Evolutionary conservation across 92 coral and sea anemone genomes (phyloP), one percentile per base, ranked within the genome.

Genomic region (Scolanthus callimorphus): DNA sequence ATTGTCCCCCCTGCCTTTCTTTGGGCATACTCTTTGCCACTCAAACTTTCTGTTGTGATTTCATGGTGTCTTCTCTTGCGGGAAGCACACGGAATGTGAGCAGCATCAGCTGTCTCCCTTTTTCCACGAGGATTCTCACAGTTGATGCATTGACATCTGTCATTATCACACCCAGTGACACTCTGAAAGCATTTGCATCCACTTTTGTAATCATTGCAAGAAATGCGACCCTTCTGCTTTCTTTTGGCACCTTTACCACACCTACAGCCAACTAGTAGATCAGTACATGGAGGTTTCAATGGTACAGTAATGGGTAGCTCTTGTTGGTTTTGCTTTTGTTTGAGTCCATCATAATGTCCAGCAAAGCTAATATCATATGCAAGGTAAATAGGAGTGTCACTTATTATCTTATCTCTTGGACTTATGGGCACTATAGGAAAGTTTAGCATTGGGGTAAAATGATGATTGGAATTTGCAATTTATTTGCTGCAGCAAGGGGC

Each of bases 401-500:
- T 64, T 13, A 80, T 3, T 46, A 44, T 23, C 15, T 29, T 71
- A 51, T 52, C 59, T 74, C 72, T 60, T 25, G 81, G 87, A 38
- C 65, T 60, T 2, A 81, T 55, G 30, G 80, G 85, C 47, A 71
- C 17, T 25, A 70, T 48, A 21, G 79, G 85, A 39, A 79, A 71
- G 62, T 79, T 63, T 45, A 29, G 25, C 85, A 79, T 71, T 34
- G 31, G 39, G 1, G 75, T 72, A n/a, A 79, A 58, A 74, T 58
- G 22, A 80, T 67, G 30, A 73, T 47, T 30, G 87, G 74, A 67
- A 80, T 53, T 11, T 61, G 58, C 37, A 80, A 38, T 51, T 52
- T 73, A 74, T 73, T 80, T 17, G 87, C 62, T 3, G 76, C 76
- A 57, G 80, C 86, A 20, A 79, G 86, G 13, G 86, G 76, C 74